Base-by-base conservation (phyloP, 2,113 vertebrate species). In the Shinisaurus crocodilurus region DNA sequence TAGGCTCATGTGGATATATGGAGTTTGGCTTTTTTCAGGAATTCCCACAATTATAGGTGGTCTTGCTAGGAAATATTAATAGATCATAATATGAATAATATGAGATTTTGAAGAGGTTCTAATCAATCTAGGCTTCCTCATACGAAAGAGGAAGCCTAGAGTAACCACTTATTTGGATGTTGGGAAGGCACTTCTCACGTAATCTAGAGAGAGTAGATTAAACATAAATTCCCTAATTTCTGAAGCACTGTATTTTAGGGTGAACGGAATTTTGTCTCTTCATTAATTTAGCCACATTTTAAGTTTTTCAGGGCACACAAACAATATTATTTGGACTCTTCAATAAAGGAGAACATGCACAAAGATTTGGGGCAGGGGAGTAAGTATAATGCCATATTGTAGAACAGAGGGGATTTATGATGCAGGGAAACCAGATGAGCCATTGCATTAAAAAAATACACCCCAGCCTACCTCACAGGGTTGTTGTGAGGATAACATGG, bases 351-450 rank as follows among this genome's bases (percentile, higher is more conserved):
- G 37, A 13, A 67, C 65, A 65, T 67, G 23, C 60, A 65, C 10
- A 43, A 37, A 67, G 0, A 43, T 5, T 20, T 83, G 80, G 7
- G 0, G 54, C 25, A 7, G 45, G 12, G 16, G 65, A 72, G 0
- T 74, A 5, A 86, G 23, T 70, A 69, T 65, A 72, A 34, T 37
- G 29, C 6, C 25, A 45, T 32, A 76, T 76, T 69, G 32, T n/a
- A 29, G 34, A 8, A 86, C 34, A 32, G 50, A 76, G 57, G 29
- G 72, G 45, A 80, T 40, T n/a, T 0, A 34, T 74, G 25, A 34
- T 3, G 40, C 34, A 15, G 34, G 48, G 50, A 86, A 86, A 63
- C 9, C 3, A 82, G 8, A 23, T 32, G 16, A 27, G 5, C 37
- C 37, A 32, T 29, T 60, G 80, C 45, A 32, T 27, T 60, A 82